Evolutionary conservation across 1,140 invertebrate species (phyloP).

Genomic region (Drosophila tsacasi): DNA sequence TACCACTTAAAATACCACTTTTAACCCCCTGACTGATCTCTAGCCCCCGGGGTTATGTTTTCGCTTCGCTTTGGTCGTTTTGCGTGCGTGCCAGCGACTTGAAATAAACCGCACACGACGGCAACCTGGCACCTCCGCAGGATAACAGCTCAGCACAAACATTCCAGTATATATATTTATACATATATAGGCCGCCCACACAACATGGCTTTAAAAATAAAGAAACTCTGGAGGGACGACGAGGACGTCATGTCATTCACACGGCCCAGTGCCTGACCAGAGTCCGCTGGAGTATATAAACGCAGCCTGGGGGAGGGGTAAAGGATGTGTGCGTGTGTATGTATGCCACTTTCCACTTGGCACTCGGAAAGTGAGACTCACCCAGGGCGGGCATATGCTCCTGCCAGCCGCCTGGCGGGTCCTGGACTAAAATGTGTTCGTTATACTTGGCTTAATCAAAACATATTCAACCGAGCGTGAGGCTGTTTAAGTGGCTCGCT

Average conservation of each 20-base stretch:
- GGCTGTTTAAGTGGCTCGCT: conserved; percentile 81
- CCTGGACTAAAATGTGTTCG: conserved; percentile 75
- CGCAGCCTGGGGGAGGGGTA: background rate
- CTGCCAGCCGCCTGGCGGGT: conserved; percentile 6
- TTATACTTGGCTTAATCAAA: conserved; percentile 83
- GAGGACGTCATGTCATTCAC: conserved; percentile 60
- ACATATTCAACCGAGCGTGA: conserved; percentile 81
- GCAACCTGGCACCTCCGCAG: conserved; percentile 1
- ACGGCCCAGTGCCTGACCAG: conserved; percentile 65
- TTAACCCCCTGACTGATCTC: background rate
- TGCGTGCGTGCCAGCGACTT: conserved; percentile 58
- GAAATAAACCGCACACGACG: conserved; percentile 38
- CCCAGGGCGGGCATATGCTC: conserved; percentile 24
- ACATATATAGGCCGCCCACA: background rate
- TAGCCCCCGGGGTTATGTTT: conserved; percentile 5
- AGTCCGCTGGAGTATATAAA: conserved; percentile 74
- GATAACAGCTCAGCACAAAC: conserved; percentile 20
- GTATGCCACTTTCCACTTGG: conserved; percentile 6
- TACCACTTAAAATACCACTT: too few species aligned
- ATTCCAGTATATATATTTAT: background rate
- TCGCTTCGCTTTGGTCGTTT: conserved; percentile 14
- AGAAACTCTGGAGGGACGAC: conserved; percentile 30
- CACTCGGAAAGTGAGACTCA: conserved; percentile 53
- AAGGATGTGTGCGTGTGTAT: background rate
- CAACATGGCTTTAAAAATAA: conserved; percentile 56